Conservation (phyloP, 2,113 vertebrate species). For the Elaphurus davidianus region DNA sequence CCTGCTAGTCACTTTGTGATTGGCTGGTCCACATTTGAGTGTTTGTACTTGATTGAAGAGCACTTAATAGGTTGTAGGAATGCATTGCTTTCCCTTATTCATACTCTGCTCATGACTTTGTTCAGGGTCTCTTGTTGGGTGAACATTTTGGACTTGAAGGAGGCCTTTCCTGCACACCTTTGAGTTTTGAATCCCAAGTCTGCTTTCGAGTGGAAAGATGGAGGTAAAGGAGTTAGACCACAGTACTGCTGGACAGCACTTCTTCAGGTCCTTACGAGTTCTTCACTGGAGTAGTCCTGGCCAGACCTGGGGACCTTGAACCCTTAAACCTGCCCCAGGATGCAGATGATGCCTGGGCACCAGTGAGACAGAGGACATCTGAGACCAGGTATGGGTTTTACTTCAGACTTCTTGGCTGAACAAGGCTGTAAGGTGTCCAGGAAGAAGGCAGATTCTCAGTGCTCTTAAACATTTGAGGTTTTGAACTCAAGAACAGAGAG, state of each 20-base stretch:
- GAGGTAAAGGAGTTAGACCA: not conserved
- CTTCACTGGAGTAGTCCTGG: not conserved
- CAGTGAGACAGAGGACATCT: not conserved
- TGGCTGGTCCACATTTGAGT: not conserved
- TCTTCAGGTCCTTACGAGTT: not conserved
- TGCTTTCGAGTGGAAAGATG: not conserved
- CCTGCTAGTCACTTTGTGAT: not conserved
- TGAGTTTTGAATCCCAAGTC: not conserved
- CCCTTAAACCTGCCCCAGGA: not conserved
- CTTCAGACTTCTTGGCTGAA: not conserved
- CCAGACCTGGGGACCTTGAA: not conserved
- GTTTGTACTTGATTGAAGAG: not conserved
- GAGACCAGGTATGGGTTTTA: not conserved
- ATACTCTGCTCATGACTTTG: not conserved
- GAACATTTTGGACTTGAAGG: not conserved
- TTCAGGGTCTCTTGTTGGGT: not conserved
- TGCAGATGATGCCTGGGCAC: not conserved
- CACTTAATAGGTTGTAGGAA: not conserved
- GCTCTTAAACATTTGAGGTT: not conserved
- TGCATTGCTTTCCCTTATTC: not conserved
- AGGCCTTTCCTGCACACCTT: not conserved
- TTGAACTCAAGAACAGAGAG: not conserved
- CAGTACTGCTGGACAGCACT: not conserved
- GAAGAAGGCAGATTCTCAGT: not conserved
- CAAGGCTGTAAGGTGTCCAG: not conserved